phyloP scores from a whole-genome alignment of 2,888 invertebrate species.

The Agonopterix alstromeriana region DNA sequence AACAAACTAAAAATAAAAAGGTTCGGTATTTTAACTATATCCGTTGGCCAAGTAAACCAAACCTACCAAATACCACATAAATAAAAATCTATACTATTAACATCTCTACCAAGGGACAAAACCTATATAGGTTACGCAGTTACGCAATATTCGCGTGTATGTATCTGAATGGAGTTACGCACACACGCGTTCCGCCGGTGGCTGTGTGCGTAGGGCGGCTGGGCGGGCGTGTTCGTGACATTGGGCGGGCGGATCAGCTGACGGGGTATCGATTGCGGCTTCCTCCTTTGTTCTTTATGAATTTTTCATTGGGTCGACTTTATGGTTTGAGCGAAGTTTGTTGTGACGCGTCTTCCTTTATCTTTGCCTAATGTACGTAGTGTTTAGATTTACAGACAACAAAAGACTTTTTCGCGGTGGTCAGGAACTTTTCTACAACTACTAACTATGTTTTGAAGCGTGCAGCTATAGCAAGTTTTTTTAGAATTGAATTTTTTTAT shows the following conservation, averaged over 20 bases:
- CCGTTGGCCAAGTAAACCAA: no score
- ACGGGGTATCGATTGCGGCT: slow-evolving; percentile 60
- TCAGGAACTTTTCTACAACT: no score
- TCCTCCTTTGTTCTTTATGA: slow-evolving; percentile 63
- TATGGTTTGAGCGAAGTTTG: slow-evolving; percentile 17
- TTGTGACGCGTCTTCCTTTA: slow-evolving; percentile 18
- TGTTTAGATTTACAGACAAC: no score
- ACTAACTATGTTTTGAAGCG: no score
- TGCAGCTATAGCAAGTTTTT: no score
- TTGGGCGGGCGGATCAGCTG: slow-evolving; percentile 72
- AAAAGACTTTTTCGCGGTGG: no score
- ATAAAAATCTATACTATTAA: no score
- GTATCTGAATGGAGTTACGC: slow-evolving; percentile 2
- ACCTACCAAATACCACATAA: no score
- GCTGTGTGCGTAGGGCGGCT: slow-evolving; percentile 15
- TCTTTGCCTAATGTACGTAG: no score
- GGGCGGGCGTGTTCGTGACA: slow-evolving; percentile 54
- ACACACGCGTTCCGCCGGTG: slow-evolving; percentile 1
- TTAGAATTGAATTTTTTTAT: no score
- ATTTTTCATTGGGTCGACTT: slow-evolving; percentile 17
- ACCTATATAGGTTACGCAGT: neutral
- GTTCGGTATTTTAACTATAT: no score
- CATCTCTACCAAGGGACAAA: neutral
- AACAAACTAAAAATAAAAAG: no score
- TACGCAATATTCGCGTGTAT: slow-evolving; percentile 7